Evolutionary conservation across 2,888 invertebrate genomes (phyloP).

Genomic region (Apamea anceps): DNA sequence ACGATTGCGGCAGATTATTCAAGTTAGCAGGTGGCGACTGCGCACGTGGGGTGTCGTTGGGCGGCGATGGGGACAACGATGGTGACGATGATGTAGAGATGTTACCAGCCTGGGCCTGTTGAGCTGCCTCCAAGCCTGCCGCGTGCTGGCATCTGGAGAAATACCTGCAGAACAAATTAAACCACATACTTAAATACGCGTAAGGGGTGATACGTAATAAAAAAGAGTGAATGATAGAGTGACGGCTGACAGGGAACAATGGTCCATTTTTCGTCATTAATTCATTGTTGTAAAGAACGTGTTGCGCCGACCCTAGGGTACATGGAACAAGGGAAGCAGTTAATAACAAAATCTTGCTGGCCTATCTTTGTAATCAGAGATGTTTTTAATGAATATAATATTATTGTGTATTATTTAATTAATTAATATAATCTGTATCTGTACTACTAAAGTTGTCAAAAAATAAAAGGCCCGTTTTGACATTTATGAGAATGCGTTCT

Average conservation of each 20-base stretch:
- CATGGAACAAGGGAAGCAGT: no score
- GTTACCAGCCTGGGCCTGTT: slow-evolving; percentile 56
- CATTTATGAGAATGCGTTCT: no score
- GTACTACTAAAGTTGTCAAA: no score
- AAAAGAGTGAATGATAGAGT: not conserved
- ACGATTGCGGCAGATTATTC: slow-evolving; percentile 76
- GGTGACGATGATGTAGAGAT: slow-evolving; percentile 56
- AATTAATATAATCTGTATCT: no score
- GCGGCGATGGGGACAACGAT: slow-evolving; percentile 69
- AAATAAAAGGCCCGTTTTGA: no score
- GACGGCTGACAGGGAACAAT: not conserved
- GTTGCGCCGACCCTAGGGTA: no score
- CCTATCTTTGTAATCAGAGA: not conserved
- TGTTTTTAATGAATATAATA: not conserved
- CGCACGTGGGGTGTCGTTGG: slow-evolving; percentile 69
- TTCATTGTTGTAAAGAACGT: no score
- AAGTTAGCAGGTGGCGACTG: slow-evolving; percentile 68
- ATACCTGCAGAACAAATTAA: slow-evolving; percentile 73
- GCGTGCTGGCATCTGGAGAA: slow-evolving; percentile 83
- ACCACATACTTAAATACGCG: not conserved
- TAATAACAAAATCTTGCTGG: not conserved
- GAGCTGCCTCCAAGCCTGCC: slow-evolving; percentile 79
- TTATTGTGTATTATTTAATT: no score
- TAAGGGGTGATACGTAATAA: not conserved
- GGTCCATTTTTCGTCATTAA: no score